Evolutionary conservation across 2,113 vertebrate species (phyloP), one percentile per base, ranked within the genome.

Genomic region (Oreocharis arfaki): DNA sequence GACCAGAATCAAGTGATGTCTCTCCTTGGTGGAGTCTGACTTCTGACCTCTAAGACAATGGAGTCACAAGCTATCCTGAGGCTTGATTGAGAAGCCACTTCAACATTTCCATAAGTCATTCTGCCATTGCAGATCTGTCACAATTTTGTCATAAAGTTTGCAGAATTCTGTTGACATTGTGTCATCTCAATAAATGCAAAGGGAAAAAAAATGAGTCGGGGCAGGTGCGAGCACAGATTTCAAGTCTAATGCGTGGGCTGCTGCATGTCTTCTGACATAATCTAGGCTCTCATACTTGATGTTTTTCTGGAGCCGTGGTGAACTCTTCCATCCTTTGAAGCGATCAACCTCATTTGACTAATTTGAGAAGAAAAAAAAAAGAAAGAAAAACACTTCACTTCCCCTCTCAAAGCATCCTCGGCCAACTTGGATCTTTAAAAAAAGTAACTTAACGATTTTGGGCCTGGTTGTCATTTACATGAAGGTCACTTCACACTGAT

Each of bases 161-260:
- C 96, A 97, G 97, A 97, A 97, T 97, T 94, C 96, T 97, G 97
- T 97, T 97, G 97, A 97, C 97, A 97, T 94, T 91, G 97, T 97
- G 97, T 97, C 97, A 97, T 97, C 97, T 97, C 97, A 97, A 96
- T 97, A 97, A 97, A 97, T 94, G 97, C 97, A 97, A 97, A 97
- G 95, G 95, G 91, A 96, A 95, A 92, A 95, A 97, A 97, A 97
- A 97, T 95, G 92, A 97, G 95, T 93, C 56, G 95, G 97, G 97
- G 97, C 97, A 97, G 97, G 97, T 97, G 97, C 16, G 63, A 97
- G 97, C 97, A 97, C 97, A 97, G 97, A 97, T 97, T 97, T 97
- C 96, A 96, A 97, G 97, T 97, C 97, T 97, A 97, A 97, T 97
- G 97, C 97, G 97, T 97, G 97, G 97, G 97, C 95, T 97, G 97